Evolutionary conservation across 2,888 invertebrate genomes (phyloP).

Genomic region (Unio delphinus): DNA sequence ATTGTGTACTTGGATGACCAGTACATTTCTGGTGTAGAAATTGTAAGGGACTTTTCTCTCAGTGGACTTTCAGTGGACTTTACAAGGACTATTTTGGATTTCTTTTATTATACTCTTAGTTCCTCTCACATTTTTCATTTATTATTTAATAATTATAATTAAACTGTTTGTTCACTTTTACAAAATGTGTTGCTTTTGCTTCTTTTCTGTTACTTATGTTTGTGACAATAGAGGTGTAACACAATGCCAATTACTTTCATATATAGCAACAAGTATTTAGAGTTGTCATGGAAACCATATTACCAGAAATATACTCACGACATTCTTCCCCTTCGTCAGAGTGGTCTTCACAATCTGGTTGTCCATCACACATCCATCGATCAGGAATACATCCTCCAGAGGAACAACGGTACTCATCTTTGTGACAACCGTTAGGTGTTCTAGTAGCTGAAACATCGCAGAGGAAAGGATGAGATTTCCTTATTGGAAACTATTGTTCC

Average conservation of each 20-base stretch:
- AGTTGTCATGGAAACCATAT: not conserved
- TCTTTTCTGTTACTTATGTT: too few relatives aligned
- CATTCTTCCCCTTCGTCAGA: conserved; percentile 72
- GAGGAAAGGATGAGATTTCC: not conserved
- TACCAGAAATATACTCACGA: not conserved
- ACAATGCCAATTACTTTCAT: conserved; percentile 6
- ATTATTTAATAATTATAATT: too few relatives aligned
- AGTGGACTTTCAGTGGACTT: too few relatives aligned
- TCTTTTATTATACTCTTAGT: too few relatives aligned
- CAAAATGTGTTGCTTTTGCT: too few relatives aligned
- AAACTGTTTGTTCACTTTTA: too few relatives aligned
- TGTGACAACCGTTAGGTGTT: conserved; percentile 36
- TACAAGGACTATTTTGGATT: too few relatives aligned
- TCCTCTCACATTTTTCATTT: too few relatives aligned
- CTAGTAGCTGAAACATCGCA: conserved; percentile 38
- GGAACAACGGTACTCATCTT: conserved; percentile 57
- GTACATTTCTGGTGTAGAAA: too few relatives aligned
- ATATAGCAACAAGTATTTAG: not conserved
- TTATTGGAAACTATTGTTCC: not conserved
- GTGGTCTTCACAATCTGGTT: conserved; percentile 89
- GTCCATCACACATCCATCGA: conserved; percentile 83
- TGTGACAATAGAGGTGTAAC: too few relatives aligned
- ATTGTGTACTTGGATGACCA: too few relatives aligned
- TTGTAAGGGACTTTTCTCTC: too few relatives aligned
- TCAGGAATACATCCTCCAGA: conserved; percentile 88